phyloP scores from a whole-genome alignment of 1,140 invertebrate genomes.

The Diuraphis noxia region DNA sequence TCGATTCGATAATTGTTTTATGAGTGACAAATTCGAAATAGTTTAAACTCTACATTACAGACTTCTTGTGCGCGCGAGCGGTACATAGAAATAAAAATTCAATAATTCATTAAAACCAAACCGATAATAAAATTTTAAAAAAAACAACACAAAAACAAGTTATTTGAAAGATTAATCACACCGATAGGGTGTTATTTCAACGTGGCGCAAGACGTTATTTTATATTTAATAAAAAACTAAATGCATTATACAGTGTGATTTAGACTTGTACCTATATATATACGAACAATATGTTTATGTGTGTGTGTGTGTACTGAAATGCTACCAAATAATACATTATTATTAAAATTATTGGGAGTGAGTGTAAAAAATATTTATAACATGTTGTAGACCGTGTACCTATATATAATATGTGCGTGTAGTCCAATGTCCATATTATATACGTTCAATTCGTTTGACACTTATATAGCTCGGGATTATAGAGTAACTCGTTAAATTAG shows the following conservation, averaged over 20 bases:
- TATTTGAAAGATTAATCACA: background rate
- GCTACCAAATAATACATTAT: conserved; percentile 9
- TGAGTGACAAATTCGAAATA: conserved; percentile 8
- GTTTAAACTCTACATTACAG: background rate
- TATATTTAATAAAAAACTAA: conserved; percentile 1
- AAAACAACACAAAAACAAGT: conserved; percentile 3
- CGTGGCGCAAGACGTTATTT: background rate
- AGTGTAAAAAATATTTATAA: background rate
- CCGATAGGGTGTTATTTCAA: background rate
- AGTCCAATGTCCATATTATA: background rate
- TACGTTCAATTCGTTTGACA: conserved; percentile 31
- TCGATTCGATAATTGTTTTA: conserved; percentile 9
- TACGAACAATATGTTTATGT: background rate
- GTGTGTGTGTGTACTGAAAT: background rate
- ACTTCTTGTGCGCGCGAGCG: background rate
- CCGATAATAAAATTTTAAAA: background rate
- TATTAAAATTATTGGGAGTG: background rate
- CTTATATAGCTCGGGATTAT: conserved; percentile 1
- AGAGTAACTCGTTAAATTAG: conserved; percentile 16
- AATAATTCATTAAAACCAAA: conserved; percentile 11
- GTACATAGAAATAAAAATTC: conserved; percentile 1
- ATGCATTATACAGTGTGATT: background rate
- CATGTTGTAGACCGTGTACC: background rate
- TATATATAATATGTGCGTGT: background rate
- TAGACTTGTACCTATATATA: background rate